A percentile compares a stretch with the other conserved stretches of the same genome.
These are phyloP conservation scores for Sebastes steindachneri DNA, from an alignment of 2,797 vertebrate species.

Conservation along the genomic window DNA sequence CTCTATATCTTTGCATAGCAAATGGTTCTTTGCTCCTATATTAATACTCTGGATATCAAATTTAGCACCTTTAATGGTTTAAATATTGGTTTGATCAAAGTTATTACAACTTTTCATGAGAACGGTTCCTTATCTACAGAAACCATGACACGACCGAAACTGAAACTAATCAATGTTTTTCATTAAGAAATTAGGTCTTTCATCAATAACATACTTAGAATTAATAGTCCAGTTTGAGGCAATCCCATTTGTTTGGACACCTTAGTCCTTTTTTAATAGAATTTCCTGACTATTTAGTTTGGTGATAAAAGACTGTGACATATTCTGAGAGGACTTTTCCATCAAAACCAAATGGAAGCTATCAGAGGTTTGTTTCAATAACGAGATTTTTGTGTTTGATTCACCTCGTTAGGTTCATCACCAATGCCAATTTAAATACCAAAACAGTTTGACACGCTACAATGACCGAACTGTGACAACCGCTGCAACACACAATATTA, in stretches of 20 bases:
- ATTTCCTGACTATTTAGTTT: background rate
- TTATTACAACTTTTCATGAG: background rate
- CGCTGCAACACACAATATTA: background rate
- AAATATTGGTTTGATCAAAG: slow-evolving; percentile 7
- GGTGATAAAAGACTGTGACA: background rate
- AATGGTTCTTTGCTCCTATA: no score
- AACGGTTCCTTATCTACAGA: background rate
- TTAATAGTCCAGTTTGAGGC: background rate
- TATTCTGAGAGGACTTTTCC: background rate
- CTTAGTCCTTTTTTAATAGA: background rate
- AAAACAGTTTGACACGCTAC: background rate
- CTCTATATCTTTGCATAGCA: background rate
- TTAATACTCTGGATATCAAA: no score
- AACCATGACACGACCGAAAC: background rate
- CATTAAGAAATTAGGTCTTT: background rate
- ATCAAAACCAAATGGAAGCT: background rate
- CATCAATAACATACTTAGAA: background rate
- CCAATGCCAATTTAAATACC: background rate
- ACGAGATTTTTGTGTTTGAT: background rate
- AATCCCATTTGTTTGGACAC: background rate
- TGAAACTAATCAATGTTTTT: background rate
- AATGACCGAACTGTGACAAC: background rate
- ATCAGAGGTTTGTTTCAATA: background rate
- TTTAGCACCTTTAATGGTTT: background rate
- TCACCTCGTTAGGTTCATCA: background rate